phyloP scores from a whole-genome alignment of 2,113 vertebrate genomes.

The Pteropus alecto region DNA sequence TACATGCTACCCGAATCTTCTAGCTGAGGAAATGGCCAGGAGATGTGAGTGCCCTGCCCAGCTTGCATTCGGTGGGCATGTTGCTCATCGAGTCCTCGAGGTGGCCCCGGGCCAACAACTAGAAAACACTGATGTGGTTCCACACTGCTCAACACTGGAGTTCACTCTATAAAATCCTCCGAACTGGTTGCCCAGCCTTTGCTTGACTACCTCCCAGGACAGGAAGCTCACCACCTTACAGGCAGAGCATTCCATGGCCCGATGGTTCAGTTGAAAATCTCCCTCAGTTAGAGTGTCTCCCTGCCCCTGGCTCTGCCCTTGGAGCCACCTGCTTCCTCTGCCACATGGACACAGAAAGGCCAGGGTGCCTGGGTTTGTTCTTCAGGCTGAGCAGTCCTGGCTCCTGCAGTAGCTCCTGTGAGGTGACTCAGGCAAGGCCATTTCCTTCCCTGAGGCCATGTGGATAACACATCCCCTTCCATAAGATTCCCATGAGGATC shows the following conservation, averaged over 20 bases:
- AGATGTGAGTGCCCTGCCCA: neutral
- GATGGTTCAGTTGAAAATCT: neutral
- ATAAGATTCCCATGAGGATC: neutral
- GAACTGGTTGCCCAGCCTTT: neutral
- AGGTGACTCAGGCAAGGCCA: too few relatives aligned
- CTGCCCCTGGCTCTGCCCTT: neutral
- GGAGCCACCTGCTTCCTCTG: neutral
- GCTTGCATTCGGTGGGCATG: neutral
- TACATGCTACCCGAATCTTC: neutral
- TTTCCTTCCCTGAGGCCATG: neutral
- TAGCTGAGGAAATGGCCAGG: neutral
- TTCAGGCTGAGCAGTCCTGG: neutral
- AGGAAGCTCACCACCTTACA: neutral
- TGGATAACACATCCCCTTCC: rapidly evolving
- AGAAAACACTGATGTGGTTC: neutral
- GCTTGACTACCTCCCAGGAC: neutral
- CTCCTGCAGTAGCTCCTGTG: neutral
- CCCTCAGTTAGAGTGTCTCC: neutral
- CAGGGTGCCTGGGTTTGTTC: neutral
- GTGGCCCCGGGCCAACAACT: neutral
- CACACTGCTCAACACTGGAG: neutral
- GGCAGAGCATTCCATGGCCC: neutral
- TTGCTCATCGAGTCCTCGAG: neutral
- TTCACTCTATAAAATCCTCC: neutral
- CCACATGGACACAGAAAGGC: rapidly evolving